Conservation (phyloP, 2,113 vertebrate genomes). For the Gymnobelideus leadbeateri region DNA sequence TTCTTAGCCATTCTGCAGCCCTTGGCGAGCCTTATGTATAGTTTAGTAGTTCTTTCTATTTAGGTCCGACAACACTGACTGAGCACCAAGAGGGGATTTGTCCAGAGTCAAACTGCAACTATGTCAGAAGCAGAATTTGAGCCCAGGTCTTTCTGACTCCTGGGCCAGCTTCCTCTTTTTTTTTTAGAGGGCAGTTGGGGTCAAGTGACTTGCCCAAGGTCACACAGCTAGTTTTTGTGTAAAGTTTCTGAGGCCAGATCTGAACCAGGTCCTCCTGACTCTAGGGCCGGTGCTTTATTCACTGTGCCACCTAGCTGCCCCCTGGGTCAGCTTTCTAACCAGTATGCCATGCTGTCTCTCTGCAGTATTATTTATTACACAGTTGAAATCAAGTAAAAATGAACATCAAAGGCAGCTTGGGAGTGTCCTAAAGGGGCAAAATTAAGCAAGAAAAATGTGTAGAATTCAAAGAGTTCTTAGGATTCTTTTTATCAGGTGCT, state of each 20-base stretch:
- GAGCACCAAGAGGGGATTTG: background rate
- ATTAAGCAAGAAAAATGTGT: background rate
- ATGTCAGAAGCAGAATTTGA: background rate
- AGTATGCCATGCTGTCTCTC: background rate
- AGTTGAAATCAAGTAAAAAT: background rate
- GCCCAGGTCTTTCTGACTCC: background rate
- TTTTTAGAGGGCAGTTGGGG: too few species aligned
- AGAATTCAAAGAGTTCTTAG: background rate
- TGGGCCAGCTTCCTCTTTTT: too few species aligned
- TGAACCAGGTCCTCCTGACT: background rate
- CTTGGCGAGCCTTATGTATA: background rate
- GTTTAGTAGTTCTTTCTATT: background rate
- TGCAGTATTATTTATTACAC: background rate
- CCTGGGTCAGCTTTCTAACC: background rate
- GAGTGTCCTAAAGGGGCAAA: background rate
- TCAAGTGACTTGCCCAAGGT: too few species aligned
- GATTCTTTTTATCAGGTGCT: background rate
- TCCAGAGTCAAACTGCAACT: background rate
- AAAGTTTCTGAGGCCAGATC: too few species aligned
- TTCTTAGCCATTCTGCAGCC: background rate
- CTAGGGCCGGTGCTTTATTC: too few species aligned
- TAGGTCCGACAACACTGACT: background rate
- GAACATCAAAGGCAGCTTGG: background rate
- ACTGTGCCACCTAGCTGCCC: too few species aligned
- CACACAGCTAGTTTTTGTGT: too few species aligned